A percentile compares a stretch with the other conserved stretches of the same genome.
Conservation (phyloP, 2,113 vertebrate species). For the Cacatua alba region DNA sequence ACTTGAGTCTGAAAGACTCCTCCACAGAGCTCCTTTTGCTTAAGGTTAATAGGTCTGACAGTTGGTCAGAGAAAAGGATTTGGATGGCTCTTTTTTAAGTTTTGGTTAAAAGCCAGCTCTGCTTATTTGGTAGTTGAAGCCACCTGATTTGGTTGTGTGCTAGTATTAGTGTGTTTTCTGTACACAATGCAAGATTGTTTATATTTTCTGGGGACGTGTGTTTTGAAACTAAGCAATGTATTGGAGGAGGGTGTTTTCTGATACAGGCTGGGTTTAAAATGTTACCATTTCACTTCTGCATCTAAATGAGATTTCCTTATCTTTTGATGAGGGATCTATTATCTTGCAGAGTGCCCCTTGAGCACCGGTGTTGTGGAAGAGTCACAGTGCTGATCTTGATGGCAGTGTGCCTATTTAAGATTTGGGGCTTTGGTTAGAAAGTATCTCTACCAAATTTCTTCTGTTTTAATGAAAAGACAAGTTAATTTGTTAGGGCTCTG, state of each 20-base stretch:
- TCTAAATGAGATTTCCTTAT: conserved; percentile 69
- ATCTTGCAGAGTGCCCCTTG: conserved; percentile 28
- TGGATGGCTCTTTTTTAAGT: neutral
- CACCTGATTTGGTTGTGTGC: neutral
- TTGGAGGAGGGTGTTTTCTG: neutral
- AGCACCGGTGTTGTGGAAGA: neutral
- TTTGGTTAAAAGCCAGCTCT: neutral
- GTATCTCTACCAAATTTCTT: neutral
- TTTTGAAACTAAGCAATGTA: neutral
- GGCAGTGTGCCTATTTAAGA: neutral
- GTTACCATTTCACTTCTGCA: conserved; percentile 36
- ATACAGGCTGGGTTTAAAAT: neutral
- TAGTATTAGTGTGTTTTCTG: neutral
- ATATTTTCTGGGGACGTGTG: neutral
- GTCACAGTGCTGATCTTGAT: neutral
- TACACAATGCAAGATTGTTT: neutral
- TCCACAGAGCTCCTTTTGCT: neutral
- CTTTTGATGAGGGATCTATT: conserved; percentile 53
- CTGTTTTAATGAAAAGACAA: conserved; percentile 13
- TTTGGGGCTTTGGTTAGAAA: neutral
- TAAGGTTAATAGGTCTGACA: neutral
- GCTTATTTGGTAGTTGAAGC: neutral
- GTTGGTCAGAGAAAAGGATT: neutral
- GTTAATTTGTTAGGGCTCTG: conserved; percentile 21
- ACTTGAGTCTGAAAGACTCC: neutral